Evolutionary conservation across 2,797 vertebrate genomes (phyloP), one percentile per base, ranked within the genome.

Genomic region (Sebastes oblongus): DNA sequence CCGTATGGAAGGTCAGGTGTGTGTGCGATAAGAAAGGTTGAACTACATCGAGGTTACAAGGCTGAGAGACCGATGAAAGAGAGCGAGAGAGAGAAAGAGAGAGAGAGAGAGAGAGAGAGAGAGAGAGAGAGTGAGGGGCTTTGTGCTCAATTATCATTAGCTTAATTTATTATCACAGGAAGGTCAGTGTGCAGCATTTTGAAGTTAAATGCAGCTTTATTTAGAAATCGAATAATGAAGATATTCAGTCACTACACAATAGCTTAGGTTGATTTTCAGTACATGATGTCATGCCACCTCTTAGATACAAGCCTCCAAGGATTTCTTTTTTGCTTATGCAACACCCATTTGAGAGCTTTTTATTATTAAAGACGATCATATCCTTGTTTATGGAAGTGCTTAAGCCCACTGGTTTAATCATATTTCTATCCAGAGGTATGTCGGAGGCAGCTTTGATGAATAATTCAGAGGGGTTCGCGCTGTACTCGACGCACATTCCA

Each of bases 371-470:
- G 76, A 72, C 9, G 60, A 83, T 82, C 83, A 81, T 83, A 76
- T 77, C 72, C 76, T 86, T 89, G 86, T 91, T 90, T 90, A 85
- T 86, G 67, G 74, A 75, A 82, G 76, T 75, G 76, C 78, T 84
- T 72, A 69, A 83, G 77, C 77, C 52, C 73, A 56, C 71, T 60
- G 76, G 66, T 78, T 87, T 80, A 78, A 83, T 87, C 72, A 27
- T 29, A 30, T 75, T 72, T 84, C 54, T 81, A 77, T 86, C 34
- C 29, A 61, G 64, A 85, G 83, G 73, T 81, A 55, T 68, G 78
- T 73, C 62, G 50, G 32, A 75, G 79, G 78, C 66, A 77, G 72
- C 77, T 83, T 78, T 86, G 80, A 89, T 92, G 68, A 88, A 90
- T 93, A 82, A 91, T 87, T 27, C 75, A 90, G 30, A 2, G 16